phyloP scores from a whole-genome alignment of 2,113 vertebrate genomes.

The Mormyrus iriodes region DNA sequence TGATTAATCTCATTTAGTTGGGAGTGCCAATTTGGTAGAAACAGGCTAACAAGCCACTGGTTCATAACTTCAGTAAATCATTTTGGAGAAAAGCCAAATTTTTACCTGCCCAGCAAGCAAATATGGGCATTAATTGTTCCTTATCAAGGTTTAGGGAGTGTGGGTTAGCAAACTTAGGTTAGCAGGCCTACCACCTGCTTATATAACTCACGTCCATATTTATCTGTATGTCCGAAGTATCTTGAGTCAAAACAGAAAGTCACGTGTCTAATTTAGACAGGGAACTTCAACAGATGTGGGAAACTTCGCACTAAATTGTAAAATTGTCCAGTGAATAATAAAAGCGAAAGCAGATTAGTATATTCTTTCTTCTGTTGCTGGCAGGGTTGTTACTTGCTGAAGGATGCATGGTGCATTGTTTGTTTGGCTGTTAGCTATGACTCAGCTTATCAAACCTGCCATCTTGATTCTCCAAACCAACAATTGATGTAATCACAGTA shows the following conservation, averaged over 20 bases:
- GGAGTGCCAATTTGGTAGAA: background rate
- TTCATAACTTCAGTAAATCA: background rate
- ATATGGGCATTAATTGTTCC: background rate
- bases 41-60: background rate
- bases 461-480: background rate
- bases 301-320: background rate
- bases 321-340: background rate
- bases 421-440: background rate
- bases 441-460: background rate
- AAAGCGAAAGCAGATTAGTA: background rate
- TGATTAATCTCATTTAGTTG: background rate
- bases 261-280: background rate
- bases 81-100: background rate
- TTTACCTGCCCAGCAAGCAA: background rate
- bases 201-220: background rate
- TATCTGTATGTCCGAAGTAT: background rate
- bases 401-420: too few relatives aligned
- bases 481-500: background rate
- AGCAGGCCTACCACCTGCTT: background rate
- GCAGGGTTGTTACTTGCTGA: too few relatives aligned
- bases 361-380: background rate
- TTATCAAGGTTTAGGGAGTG: background rate
- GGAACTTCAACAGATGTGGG: background rate
- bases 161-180: background rate
- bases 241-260: background rate